These are phyloP conservation scores for Orbicella faveolata DNA, from an alignment of 64 coral and sea anemone species.

Conservation along the genomic window DNA sequence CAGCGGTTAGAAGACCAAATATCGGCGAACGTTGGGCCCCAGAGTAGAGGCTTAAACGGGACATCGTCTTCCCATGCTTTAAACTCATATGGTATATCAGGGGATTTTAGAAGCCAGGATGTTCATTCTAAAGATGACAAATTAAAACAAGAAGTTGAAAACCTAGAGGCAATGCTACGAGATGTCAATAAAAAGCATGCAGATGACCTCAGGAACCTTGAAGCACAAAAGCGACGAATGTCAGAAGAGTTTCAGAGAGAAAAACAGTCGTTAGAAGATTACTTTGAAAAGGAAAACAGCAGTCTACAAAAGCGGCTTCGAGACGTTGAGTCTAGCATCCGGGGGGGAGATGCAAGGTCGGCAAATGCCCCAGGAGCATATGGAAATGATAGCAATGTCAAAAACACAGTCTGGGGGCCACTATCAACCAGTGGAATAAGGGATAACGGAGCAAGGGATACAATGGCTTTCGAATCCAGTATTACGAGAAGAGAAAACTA, in stretches of 20 bases:
- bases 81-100: background rate
- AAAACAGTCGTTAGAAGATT: constrained; percentile 54
- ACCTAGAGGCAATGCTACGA: constrained; percentile 55
- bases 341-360: background rate
- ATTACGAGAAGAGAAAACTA: background rate
- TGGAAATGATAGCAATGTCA: background rate
- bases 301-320: constrained; percentile 34
- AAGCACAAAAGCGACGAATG: constrained; percentile 66
- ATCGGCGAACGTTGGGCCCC: background rate
- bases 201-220: constrained; percentile 64
- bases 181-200: constrained; percentile 68
- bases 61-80: background rate
- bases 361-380: background rate
- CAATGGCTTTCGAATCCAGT: background rate
- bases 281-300: constrained; percentile 63
- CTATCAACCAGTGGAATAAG: background rate
- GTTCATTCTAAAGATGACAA: constrained; percentile 38
- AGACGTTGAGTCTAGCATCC: constrained; percentile 20
- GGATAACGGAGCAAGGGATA: background rate
- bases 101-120: constrained; percentile 2
- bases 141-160: constrained; percentile 74
- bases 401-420: background rate
- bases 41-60: background rate
- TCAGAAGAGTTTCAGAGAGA: constrained; percentile 73
- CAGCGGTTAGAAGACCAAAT: constrained; percentile 28